Evolutionary conservation across 1,140 invertebrate species (phyloP).

Genomic region (Drosophila parabipectinata): DNA sequence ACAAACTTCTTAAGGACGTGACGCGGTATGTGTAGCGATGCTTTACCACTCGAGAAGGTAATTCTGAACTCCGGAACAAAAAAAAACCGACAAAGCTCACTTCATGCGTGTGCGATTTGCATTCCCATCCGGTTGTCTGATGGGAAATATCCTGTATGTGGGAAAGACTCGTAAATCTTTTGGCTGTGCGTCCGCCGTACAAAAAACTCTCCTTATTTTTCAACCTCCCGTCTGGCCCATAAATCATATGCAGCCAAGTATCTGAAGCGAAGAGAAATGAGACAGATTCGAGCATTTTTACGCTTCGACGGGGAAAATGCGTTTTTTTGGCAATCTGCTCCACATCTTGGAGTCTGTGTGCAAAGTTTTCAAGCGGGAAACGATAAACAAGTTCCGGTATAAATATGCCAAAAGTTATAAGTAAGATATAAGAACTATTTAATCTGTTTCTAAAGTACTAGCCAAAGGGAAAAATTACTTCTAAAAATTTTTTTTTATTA

Average conservation of each 20-base stretch:
- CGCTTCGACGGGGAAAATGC: constrained; percentile 57
- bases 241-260: constrained; percentile 78
- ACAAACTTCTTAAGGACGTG: constrained; percentile 28
- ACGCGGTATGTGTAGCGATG: constrained; percentile 37
- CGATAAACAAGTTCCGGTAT: constrained; percentile 5
- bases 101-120: constrained; percentile 60
- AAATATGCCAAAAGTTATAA: not conserved
- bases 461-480: no score
- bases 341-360: not conserved
- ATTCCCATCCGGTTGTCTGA: constrained; percentile 49
- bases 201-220: constrained; percentile 5
- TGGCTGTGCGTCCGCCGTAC: constrained; percentile 26
- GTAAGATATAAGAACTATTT: not conserved
- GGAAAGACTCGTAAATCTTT: constrained; percentile 74
- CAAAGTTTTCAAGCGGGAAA: not conserved
- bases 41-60: constrained; percentile 23
- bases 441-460: not conserved
- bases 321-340: constrained; percentile 19
- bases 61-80: constrained; percentile 5
- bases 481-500: no score
- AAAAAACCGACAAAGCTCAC: not conserved
- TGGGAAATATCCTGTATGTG: constrained; percentile 42
- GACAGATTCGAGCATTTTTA: constrained; percentile 53
- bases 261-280: constrained; percentile 14
- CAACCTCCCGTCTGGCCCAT: constrained; percentile 59